Percentiles rank a stretch among this genome's conserved stretches.
These are phyloP conservation scores for Kryptolebias marmoratus DNA, from an alignment of 2,113 vertebrate genomes.

Conservation along the genomic window DNA sequence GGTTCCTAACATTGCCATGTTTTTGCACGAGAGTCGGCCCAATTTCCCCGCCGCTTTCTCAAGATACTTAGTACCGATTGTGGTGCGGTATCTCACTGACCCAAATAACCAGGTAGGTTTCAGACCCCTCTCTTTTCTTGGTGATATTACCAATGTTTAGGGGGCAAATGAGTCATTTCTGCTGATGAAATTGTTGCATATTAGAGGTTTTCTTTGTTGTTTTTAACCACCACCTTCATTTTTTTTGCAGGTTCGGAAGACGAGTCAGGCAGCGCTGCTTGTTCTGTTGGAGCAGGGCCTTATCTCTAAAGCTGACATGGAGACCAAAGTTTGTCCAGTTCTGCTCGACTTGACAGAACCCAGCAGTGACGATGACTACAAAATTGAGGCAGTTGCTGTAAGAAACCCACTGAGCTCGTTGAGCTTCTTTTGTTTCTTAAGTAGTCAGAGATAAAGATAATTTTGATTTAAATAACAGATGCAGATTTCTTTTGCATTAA, in stretches of 20 bases:
- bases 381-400: conserved; percentile 89
- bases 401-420: conserved; percentile 53
- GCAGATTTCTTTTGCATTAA: not conserved
- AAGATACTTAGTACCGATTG: conserved; percentile 87
- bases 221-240: rapidly evolving
- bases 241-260: conserved; percentile 87
- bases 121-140: not conserved
- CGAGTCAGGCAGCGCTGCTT: conserved; percentile 89
- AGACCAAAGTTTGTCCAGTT: conserved; percentile 89
- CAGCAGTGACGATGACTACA: conserved; percentile 87
- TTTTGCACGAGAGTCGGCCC: conserved; percentile 87
- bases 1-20: conserved; percentile 88
- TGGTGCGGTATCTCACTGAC: conserved; percentile 87
- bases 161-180: not conserved
- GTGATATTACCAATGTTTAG: not conserved
- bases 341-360: conserved; percentile 87
- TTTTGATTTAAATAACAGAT: not conserved
- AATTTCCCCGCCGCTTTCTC: conserved; percentile 87
- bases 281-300: conserved; percentile 90
- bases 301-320: conserved; percentile 86
- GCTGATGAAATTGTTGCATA: not conserved
- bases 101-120: conserved; percentile 88
- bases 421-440: not conserved
- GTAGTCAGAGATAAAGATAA: not conserved
- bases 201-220: not conserved